Evolutionary conservation across 2,888 invertebrate species (phyloP), one percentile per base, ranked within the genome.

Genomic region (Eumerus sabulonum): DNA sequence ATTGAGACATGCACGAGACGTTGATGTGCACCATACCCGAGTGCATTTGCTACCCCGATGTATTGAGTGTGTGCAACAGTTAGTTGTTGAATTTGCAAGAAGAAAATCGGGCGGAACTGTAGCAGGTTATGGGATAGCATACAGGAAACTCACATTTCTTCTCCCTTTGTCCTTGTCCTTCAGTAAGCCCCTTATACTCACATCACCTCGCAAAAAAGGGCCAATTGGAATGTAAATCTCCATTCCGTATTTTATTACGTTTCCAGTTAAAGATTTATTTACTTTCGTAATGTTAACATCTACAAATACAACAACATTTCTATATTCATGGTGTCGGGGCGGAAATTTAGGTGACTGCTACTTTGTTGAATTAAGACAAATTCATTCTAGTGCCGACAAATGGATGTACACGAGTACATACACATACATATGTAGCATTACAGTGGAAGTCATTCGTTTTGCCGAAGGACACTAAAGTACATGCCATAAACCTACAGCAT

Each of bases 1-100:
- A 59, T 59, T 35, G 68, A 38, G 40, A 18, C 50, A 44, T 59
- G 51, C 14, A 67, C 42, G 48, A 17, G 56, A 9, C 56, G 38
- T 18, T 35, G 35, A 53, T 27, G 47, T 45, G 40, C 56, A 56
- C 16, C 14, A 12, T 56, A 40, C 51, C 59, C n/a, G 64, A 76
- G 71, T 76, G 72, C 50, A 67, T 72, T 57, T 42, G 64, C 51
- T 27, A 14, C 11, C 4, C 13, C 12, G 17, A 11, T 12, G 9
- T 42, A 36, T 40, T 27, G 45, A 57, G 45, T 51, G 56, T 57
- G 56, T 56, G 67, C 67, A 74, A 67, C 62, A 74, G 60, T 56
- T 42, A 27, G 7, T 27, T 27, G 27, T 27, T 27, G 27, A 27
- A 27, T 27, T 27, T 27, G n/a, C 27, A 27, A 7, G 27, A 7